These are phyloP conservation scores for Acleris literana DNA, from an alignment of 2,888 invertebrate species.

Conservation along the genomic window DNA sequence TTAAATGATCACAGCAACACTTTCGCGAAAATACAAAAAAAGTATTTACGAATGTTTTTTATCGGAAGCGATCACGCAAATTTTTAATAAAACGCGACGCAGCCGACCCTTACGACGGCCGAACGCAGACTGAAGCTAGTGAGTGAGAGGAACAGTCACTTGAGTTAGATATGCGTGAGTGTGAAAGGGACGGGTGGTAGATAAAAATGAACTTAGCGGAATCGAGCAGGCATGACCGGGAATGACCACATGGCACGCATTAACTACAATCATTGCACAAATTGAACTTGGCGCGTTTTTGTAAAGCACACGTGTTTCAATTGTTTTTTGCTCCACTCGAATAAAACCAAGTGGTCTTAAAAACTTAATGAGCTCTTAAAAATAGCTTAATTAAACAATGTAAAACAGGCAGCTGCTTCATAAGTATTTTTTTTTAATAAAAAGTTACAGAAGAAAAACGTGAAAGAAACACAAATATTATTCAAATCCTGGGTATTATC, in stretches of 20 bases:
- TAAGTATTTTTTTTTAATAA: slow-evolving; percentile 41
- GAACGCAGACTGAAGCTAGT: slow-evolving; percentile 62
- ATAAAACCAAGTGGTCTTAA: slow-evolving; percentile 37
- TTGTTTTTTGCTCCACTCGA: slow-evolving; percentile 44
- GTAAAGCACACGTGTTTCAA: slow-evolving; percentile 64
- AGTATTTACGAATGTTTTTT: slow-evolving; percentile 64
- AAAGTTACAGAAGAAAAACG: slow-evolving; percentile 35
- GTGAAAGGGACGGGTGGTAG: slow-evolving; percentile 41
- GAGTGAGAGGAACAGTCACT: slow-evolving; percentile 66
- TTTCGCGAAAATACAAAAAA: slow-evolving; percentile 57
- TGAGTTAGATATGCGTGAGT: slow-evolving; percentile 48
- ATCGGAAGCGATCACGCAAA: slow-evolving; percentile 70
- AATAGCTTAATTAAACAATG: slow-evolving; percentile 41
- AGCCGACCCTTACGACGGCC: slow-evolving; percentile 43
- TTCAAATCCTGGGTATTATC: slow-evolving; percentile 39
- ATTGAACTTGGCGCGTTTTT: slow-evolving; percentile 76
- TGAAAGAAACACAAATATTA: slow-evolving; percentile 39
- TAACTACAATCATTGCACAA: slow-evolving; percentile 74
- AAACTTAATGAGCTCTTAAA: slow-evolving; percentile 46
- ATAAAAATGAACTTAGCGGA: slow-evolving; percentile 66
- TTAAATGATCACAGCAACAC: slow-evolving; percentile 55
- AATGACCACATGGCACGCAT: slow-evolving; percentile 80
- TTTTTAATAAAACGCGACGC: slow-evolving; percentile 45
- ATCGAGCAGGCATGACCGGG: slow-evolving; percentile 58
- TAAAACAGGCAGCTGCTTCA: slow-evolving; percentile 23